Percentiles rank a stretch among this genome's conserved stretches.
Evolutionary conservation across 2,113 vertebrate genomes (phyloP).

Genomic region (Nesoenas mayeri): DNA sequence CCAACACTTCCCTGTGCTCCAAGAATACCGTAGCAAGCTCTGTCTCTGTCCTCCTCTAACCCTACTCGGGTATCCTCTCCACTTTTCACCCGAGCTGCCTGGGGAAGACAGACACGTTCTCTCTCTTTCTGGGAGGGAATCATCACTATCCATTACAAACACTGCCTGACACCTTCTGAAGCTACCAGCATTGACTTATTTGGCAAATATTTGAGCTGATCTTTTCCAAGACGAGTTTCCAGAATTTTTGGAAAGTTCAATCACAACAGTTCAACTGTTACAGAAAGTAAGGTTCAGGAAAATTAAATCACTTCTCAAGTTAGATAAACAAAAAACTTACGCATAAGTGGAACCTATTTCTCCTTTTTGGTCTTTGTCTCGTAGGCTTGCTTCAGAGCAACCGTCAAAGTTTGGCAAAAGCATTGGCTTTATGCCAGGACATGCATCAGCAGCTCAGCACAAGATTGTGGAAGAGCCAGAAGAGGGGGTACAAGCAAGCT

Average conservation of each 20-base stretch:
- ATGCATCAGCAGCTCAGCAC: not conserved
- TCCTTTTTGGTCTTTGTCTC: not conserved
- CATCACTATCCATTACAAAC: not conserved
- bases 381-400: not conserved
- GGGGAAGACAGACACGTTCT: not conserved
- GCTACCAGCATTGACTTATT: not conserved
- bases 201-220: not conserved
- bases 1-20: not conserved
- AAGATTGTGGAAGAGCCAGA: not conserved
- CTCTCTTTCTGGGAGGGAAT: not conserved
- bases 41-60: not conserved
- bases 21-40: not conserved
- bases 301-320: not conserved
- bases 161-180: not conserved
- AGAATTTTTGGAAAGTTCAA: not conserved
- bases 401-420: not conserved
- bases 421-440: not conserved
- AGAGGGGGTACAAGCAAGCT: not conserved
- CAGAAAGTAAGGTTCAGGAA: not conserved
- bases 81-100: not conserved
- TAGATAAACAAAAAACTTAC: constrained; percentile 23
- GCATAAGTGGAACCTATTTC: not conserved
- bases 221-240: not conserved
- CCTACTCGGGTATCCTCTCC: not conserved
- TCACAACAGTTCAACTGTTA: not conserved